Conservation (phyloP, 2,888 invertebrate species). For the Mongoloraphidia duomilia region DNA sequence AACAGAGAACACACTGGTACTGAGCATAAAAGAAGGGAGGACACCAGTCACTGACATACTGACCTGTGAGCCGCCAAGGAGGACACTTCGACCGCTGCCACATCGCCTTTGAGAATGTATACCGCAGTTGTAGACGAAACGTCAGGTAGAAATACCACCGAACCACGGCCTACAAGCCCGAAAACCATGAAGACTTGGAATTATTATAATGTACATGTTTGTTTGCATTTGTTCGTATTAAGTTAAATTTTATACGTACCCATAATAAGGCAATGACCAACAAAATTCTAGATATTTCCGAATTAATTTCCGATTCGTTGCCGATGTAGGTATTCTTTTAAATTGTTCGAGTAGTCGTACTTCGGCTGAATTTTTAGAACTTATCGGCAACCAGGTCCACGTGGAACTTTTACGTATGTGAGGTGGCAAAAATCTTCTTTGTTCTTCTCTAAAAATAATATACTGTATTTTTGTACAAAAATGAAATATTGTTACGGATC, state of each 20-base stretch:
- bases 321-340: slow-evolving; percentile 67
- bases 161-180: too few species aligned
- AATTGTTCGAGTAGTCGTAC: slow-evolving; percentile 75
- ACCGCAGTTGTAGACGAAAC: too few species aligned
- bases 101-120: too few species aligned
- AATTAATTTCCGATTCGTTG: slow-evolving; percentile 69
- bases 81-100: too few species aligned
- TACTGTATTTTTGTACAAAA: slow-evolving; percentile 2
- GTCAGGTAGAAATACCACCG: too few species aligned
- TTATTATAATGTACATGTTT: too few species aligned
- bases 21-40: too few species aligned
- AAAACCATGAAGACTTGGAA: too few species aligned
- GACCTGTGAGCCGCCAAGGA: too few species aligned
- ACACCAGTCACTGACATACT: too few species aligned
- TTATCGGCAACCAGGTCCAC: slow-evolving; percentile 57
- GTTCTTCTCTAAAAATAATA: slow-evolving; percentile 43
- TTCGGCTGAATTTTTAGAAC: slow-evolving; percentile 74
- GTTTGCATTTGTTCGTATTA: neutral
- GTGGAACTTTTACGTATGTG: slow-evolving; percentile 58
- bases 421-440: slow-evolving; percentile 61
- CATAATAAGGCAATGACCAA: slow-evolving; percentile 81
- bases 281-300: slow-evolving; percentile 83
- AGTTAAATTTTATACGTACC: slow-evolving; percentile 35
- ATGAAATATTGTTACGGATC: too few species aligned
- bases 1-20: too few species aligned